phyloP scores from a whole-genome alignment of 2,113 vertebrate genomes.

The Brienomyrus longianalis region DNA sequence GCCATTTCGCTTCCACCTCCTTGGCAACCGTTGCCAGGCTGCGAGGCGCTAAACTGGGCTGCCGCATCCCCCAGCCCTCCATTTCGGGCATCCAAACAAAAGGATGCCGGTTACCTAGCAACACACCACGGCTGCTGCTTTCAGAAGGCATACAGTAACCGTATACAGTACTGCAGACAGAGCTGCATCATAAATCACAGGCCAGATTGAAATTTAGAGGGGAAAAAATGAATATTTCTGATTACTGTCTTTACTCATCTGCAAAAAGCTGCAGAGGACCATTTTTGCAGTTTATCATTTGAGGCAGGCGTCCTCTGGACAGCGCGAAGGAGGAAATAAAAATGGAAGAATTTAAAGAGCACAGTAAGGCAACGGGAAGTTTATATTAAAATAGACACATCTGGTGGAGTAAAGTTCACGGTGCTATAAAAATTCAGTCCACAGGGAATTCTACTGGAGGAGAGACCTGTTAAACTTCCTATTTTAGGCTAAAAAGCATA shows the following conservation, averaged over 20 bases:
- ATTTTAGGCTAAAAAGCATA: neutral
- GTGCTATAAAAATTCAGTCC: slow-evolving; percentile 8
- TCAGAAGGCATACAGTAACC: neutral
- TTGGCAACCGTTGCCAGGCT: slow-evolving; percentile 15
- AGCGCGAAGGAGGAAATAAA: neutral
- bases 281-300: neutral
- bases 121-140: neutral
- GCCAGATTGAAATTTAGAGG: neutral
- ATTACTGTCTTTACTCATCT: neutral
- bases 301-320: neutral
- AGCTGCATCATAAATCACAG: neutral
- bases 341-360: neutral
- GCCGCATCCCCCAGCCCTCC: slow-evolving; percentile 4
- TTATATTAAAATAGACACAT: slow-evolving; percentile 13
- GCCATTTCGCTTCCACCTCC: neutral
- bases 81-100: slow-evolving; percentile 21
- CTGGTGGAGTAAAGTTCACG: neutral
- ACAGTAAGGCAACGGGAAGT: neutral
- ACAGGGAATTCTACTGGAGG: neutral
- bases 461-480: neutral
- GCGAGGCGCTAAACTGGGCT: neutral
- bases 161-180: slow-evolving; percentile 5
- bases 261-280: neutral
- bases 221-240: neutral
- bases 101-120: slow-evolving; percentile 18